Evolutionary conservation across 2,888 invertebrate genomes (phyloP).

Genomic region (Listrodromus nycthemerus): DNA sequence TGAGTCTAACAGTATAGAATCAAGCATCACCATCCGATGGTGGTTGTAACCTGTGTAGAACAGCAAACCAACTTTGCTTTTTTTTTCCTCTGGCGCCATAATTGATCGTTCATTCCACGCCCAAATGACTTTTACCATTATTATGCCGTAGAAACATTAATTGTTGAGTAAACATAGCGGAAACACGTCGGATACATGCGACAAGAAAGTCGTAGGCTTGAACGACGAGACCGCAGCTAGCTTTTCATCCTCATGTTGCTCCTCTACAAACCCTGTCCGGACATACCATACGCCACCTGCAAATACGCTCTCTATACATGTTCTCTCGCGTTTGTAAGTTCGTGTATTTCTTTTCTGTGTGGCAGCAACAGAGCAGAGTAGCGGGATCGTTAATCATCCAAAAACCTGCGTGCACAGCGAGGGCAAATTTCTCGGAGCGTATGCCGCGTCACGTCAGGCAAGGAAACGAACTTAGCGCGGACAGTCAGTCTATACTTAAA

Average conservation of each 20-base stretch:
- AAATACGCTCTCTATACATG: slow-evolving; percentile 21
- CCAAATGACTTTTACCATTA: slow-evolving; percentile 78
- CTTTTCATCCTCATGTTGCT: slow-evolving; percentile 24
- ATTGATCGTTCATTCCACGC: slow-evolving; percentile 67
- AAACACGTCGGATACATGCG: slow-evolving; percentile 81
- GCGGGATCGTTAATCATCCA: slow-evolving; percentile 80
- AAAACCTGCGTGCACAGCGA: slow-evolving; percentile 71
- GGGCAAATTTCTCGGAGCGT: slow-evolving; percentile 77
- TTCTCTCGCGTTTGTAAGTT: slow-evolving; percentile 31
- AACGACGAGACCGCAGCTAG: slow-evolving; percentile 45
- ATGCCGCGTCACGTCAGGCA: slow-evolving; percentile 73
- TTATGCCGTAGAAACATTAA: slow-evolving; percentile 79
- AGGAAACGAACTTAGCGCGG: slow-evolving; percentile 28
- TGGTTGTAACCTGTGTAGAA: slow-evolving; percentile 27
- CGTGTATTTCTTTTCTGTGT: slow-evolving; percentile 62
- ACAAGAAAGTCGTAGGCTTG: slow-evolving; percentile 72
- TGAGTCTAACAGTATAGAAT: background rate
- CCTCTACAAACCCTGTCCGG: slow-evolving; percentile 19
- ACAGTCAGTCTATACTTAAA: slow-evolving; percentile 32
- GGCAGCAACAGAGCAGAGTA: slow-evolving; percentile 32
- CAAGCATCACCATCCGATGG: slow-evolving; percentile 13
- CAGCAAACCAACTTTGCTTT: slow-evolving; percentile 16
- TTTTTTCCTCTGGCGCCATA: slow-evolving; percentile 30
- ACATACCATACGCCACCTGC: slow-evolving; percentile 9
- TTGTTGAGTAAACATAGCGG: slow-evolving; percentile 80